A percentile compares a stretch with the other conserved stretches of the same genome.
Conservation (phyloP, 2,888 invertebrate genomes). For the Acleris laterana region DNA sequence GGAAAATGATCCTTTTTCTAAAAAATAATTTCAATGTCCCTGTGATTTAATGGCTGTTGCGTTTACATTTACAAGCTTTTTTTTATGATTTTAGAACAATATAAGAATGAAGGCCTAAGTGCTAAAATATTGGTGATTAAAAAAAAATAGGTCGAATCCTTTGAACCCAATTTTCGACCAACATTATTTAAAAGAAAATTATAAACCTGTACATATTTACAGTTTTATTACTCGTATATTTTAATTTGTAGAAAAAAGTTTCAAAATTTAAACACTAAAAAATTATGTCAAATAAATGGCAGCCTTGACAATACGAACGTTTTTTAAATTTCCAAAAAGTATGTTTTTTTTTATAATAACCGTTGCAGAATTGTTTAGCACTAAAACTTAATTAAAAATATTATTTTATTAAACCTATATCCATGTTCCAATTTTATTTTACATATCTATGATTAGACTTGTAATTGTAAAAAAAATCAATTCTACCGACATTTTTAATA, state of each 20-base stretch:
- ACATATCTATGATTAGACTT: constrained; percentile 25
- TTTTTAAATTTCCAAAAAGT: too few relatives aligned
- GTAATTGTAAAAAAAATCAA: constrained; percentile 14
- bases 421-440: constrained; percentile 24
- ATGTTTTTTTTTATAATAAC: neutral
- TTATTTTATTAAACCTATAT: too few relatives aligned
- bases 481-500: constrained; percentile 29
- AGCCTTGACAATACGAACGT: too few relatives aligned
- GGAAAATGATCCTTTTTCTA: too few relatives aligned
- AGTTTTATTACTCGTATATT: too few relatives aligned
- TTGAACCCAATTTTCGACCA: neutral
- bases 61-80: constrained; percentile 36
- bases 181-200: neutral
- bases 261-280: too few relatives aligned
- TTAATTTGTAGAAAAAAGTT: too few relatives aligned
- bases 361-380: constrained; percentile 26
- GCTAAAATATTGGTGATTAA: constrained; percentile 9
- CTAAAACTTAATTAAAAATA: constrained; percentile 2
- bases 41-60: constrained; percentile 47
- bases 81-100: constrained; percentile 25
- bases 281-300: too few relatives aligned
- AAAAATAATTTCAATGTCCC: constrained; percentile 27
- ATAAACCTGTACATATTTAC: neutral
- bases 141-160: neutral
- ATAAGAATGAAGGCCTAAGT: constrained; percentile 36